Evolutionary conservation across 53 echinoderm and acorn worm genomes (phyloP).

Genomic region (Henricia sp.): DNA sequence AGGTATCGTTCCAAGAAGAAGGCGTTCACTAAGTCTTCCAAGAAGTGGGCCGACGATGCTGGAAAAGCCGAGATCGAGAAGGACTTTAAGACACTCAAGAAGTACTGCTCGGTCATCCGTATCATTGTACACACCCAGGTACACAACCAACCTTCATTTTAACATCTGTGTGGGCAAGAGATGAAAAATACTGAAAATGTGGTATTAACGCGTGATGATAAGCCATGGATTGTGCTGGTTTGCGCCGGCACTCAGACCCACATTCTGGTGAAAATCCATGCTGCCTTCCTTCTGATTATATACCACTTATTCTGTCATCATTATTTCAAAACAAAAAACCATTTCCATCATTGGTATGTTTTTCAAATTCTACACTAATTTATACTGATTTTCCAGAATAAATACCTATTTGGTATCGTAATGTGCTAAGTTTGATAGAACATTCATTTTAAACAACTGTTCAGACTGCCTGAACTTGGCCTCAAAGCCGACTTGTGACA

Average conservation of each 20-base stretch:
- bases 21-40: constrained; percentile 99
- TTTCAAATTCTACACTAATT: too few relatives aligned
- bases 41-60: constrained; percentile 99
- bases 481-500: too few relatives aligned
- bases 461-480: too few relatives aligned
- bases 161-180: background rate
- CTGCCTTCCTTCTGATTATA: constrained; percentile 97
- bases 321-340: too few relatives aligned
- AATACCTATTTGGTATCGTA: too few relatives aligned
- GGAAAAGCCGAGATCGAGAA: constrained; percentile 95
- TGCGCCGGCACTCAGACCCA: constrained; percentile 59
- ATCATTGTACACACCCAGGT: constrained; percentile 99
- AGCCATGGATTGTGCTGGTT: constrained; percentile 56
- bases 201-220: too few relatives aligned
- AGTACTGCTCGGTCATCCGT: constrained; percentile 98
- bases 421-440: too few relatives aligned
- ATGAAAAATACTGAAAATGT: too few relatives aligned
- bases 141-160: constrained; percentile 5
- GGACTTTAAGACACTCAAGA: constrained; percentile 93
- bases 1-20: constrained; percentile 99
- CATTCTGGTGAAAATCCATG: constrained; percentile 78
- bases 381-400: too few relatives aligned
- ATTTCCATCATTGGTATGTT: too few relatives aligned
- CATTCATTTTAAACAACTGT: too few relatives aligned
- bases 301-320: too few relatives aligned